Evolutionary conservation across 2,113 vertebrate genomes (phyloP), one percentile per base, ranked within the genome.

Genomic region (Ginglymostoma cirratum): DNA sequence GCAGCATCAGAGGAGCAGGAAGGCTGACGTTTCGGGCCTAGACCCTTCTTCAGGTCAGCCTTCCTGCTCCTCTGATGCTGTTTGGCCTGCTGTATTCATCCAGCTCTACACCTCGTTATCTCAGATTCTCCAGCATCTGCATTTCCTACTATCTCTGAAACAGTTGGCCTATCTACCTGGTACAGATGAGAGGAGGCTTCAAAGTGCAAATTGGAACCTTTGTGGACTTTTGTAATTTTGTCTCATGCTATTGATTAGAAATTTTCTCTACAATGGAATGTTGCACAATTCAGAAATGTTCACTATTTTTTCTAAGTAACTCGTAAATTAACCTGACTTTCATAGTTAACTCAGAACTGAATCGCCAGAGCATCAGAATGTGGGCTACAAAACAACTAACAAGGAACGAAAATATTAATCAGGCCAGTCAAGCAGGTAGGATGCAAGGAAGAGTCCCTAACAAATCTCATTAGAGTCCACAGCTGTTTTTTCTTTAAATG

Each of bases 351-450:
- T 55, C 95, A 2, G 24, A n/a, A 17, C 2, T 17, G 4, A 10
- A 42, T 24, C 10, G 7, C 2, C 0, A 0, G 19, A 30, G 14
- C 92, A 42, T 87, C n/a, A 96, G 38, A 48, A 65, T 38, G 78
- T 80, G 48, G 95, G 52, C 15, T 72, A 95, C 93, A 72, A 95
- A 70, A 30, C 67, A 95, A 23, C 34, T 95, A 95, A 95, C 95
- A 55, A 65, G 78, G n/a, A 24, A 15, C 61, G 61, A 69, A 17
- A n/a, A 78, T 61, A 48, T 52, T 72, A 34, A 55, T 34, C 70
- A 34, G 8, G 67, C 17, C 38, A 95, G 21, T 52, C 70, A 48
- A 14, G 55, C 95, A 76, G 42, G 67, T 95, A 65, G 15, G 70
- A 65, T 23, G 72, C 38, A 78, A 17, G 45, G 52, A 92, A 83